These are phyloP conservation scores for Cryptoprocta ferox DNA, from an alignment of 2,797 vertebrate genomes.

Conservation along the genomic window DNA sequence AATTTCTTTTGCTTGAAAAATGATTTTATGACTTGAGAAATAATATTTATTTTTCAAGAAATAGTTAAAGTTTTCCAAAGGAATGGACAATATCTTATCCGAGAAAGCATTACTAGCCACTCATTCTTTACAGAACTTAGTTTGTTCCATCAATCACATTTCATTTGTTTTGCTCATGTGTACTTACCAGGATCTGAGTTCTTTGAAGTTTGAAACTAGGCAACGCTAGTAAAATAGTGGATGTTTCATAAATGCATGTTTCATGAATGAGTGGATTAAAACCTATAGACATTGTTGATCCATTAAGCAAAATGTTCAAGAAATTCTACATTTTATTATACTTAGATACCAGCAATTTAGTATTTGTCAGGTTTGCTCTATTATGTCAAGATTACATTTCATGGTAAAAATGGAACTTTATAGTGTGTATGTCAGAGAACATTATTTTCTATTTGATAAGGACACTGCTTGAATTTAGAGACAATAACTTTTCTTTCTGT, in stretches of 20 bases:
- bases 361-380: background rate
- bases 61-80: background rate
- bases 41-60: background rate
- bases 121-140: background rate
- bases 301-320: background rate
- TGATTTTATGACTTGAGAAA: background rate
- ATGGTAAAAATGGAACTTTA: constrained; percentile 2
- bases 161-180: background rate
- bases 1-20: background rate
- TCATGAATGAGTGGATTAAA: background rate
- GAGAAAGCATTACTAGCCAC: background rate
- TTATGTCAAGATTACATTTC: constrained; percentile 13
- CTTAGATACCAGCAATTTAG: background rate
- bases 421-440: background rate
- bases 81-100: background rate
- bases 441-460: constrained; percentile 49
- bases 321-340: background rate
- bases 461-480: background rate
- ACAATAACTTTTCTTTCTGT: background rate
- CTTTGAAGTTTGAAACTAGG: background rate
- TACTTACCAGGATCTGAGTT: background rate
- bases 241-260: background rate
- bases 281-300: background rate
- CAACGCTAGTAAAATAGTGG: background rate
- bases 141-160: background rate